Base-by-base conservation (phyloP, 35 echinoderm and acorn worm species). In the Lytechinus variegatus region DNA sequence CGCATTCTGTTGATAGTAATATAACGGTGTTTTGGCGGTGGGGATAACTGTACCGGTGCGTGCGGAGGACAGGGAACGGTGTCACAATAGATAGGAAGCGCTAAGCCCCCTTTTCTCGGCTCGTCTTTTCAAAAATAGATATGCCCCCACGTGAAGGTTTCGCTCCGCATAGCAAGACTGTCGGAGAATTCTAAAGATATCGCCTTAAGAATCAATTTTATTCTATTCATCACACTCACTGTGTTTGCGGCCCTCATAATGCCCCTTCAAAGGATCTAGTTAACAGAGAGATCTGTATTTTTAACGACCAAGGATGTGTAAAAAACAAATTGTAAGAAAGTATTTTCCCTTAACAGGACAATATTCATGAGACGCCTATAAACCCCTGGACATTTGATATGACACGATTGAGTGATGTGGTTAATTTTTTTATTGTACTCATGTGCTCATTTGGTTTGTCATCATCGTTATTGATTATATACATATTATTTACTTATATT, bases 121-220 rank as follows among this genome's bases (percentile, higher is more conserved):
- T 52, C 9, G 88, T 14, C 28, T 27, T 90, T 28, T 90, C 14
- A 90, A 90, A 90, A 90, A 90, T 52, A 90, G 10, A 1, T 44
- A 44, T 90, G 28, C 88, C 88, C 88, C 28, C 88, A 52, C 88
- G 29, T 90, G 52, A 90, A 90, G 88, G 88, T 90, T 90, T 90
- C 88, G 52, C 29, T 90, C 88, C 88, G 52, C 4, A 52, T 52
- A 90, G 52, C 88, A 90, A 79, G 66, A 24, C 66, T 16, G 66
- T 79, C 19, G n/a, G 4, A 16, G 19, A 24, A 79, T 79, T 79
- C 66, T 79, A 79, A 79, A 79, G 66, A 79, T 79, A 79, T 79
- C 16, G 66, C 66, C 66, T 79, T 6, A 79, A 79, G 2, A 16
- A 79, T 79, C 66, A 79, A 79, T 79, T 79, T 14, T 24, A 24